Conservation (phyloP, 2,797 vertebrate species). For the Stomatorhinus walkeri region DNA sequence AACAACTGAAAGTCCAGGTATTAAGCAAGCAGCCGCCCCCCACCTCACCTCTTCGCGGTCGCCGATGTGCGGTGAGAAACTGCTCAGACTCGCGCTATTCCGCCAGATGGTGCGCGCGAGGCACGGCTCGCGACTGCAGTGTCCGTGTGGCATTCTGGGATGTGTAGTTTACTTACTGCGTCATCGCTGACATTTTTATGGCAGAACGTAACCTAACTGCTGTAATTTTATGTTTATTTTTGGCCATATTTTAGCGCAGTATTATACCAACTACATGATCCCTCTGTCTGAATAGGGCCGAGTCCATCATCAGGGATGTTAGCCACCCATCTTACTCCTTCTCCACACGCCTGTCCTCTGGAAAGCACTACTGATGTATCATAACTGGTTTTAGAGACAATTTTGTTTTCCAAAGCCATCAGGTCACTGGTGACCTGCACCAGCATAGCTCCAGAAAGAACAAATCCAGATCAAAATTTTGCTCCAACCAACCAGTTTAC, state of each 20-base stretch:
- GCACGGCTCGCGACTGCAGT: slow-evolving; percentile 50
- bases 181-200: background rate
- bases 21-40: slow-evolving; percentile 2
- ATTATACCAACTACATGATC: background rate
- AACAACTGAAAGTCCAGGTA: background rate
- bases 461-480: background rate
- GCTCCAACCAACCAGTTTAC: background rate
- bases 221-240: background rate
- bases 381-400: background rate
- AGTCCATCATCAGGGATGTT: background rate
- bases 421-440: background rate
- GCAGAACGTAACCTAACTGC: background rate
- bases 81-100: slow-evolving; percentile 36
- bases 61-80: slow-evolving; percentile 27
- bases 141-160: slow-evolving; percentile 44
- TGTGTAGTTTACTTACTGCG: slow-evolving; percentile 38
- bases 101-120: slow-evolving; percentile 54
- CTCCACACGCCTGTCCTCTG: background rate
- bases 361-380: background rate
- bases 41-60: slow-evolving; percentile 53
- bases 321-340: background rate
- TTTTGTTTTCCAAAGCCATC: background rate
- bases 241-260: background rate
- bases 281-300: background rate
- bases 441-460: background rate